Conservation (phyloP, 2,797 vertebrate species). For the Smutsia gigantea region DNA sequence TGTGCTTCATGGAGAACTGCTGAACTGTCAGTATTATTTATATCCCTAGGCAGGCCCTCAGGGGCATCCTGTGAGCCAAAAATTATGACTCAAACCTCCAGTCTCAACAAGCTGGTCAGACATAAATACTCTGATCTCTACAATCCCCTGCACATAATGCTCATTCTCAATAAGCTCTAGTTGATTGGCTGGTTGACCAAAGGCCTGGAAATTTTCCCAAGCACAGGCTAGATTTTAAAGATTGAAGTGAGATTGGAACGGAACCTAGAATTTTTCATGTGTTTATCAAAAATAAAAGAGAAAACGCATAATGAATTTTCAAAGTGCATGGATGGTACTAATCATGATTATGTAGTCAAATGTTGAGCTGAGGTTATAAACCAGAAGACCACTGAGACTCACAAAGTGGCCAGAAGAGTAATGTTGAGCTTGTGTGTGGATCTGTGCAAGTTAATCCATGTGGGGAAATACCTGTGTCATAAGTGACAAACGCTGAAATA, state of each 20-base stretch:
- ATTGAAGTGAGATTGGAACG: neutral
- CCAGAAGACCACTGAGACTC: neutral
- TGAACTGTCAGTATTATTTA: slow-evolving; percentile 49
- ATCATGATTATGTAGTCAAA: neutral
- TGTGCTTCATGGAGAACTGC: slow-evolving; percentile 41
- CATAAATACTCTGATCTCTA: neutral
- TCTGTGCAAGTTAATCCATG: neutral
- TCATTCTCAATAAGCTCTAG: neutral
- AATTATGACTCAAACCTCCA: slow-evolving; percentile 60
- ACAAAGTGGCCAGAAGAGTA: neutral
- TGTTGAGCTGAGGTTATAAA: neutral
- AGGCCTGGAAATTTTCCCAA: neutral
- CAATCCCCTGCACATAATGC: neutral
- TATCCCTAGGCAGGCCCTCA: neutral
- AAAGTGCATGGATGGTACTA: neutral
- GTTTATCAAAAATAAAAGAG: slow-evolving; percentile 17
- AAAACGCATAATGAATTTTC: neutral
- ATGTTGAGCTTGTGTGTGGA: neutral
- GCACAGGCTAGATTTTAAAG: neutral
- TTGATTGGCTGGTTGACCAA: slow-evolving; percentile 12
- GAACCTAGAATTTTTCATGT: neutral
- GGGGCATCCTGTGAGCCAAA: neutral
- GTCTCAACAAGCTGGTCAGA: neutral
- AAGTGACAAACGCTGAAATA: neutral
- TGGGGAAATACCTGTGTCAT: neutral